Base-by-base conservation (phyloP, 2,888 invertebrate species). In the Plagodis pulveraria region DNA sequence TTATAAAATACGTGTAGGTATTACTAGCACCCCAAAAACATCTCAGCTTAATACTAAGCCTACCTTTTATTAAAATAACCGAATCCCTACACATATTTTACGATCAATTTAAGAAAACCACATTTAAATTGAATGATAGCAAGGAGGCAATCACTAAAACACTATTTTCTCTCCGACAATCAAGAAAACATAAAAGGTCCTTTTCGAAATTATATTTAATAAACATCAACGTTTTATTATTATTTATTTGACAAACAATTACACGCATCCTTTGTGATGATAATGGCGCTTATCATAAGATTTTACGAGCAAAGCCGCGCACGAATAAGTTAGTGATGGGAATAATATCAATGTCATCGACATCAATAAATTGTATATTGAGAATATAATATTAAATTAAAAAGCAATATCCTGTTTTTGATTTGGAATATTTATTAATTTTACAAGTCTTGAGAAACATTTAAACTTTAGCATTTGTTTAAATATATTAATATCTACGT, bases 241-340 rank as follows among this genome's bases (percentile, higher is more conserved):
- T 89, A 91, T 91, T 92, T 91, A 92, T 92, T 90, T 91, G 91
- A 92, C 91, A 91, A 91, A 91, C 90, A 92, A 91, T 91, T 89
- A 91, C 87, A 88, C 84, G 89, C 84, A 83, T 86, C 90, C 82
- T 90, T 92, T 92, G 91, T 90, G 89, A 90, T 91, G 85, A 86
- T 89, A 90, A 91, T 91, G 86, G 87, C 72, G 78, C 80, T 86
- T 89, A 90, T 89, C 91, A 79, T 85, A 86, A 87, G 78, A 80
- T 89, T 91, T 91, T 91, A 91, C 76, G 91, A 84, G 76, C 77
- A 72, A 65, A 74, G 77, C 72, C 75, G 71, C 71, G 72, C 70
- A 72, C 72, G 73, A 68, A 63, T 62, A 57, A 44, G 5, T 10
- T 7, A 40, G 56, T 10, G 46, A 81, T 85, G 84, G 74, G 88